Base-by-base conservation (phyloP, 2,888 invertebrate species). In the Monochamus alternatus region DNA sequence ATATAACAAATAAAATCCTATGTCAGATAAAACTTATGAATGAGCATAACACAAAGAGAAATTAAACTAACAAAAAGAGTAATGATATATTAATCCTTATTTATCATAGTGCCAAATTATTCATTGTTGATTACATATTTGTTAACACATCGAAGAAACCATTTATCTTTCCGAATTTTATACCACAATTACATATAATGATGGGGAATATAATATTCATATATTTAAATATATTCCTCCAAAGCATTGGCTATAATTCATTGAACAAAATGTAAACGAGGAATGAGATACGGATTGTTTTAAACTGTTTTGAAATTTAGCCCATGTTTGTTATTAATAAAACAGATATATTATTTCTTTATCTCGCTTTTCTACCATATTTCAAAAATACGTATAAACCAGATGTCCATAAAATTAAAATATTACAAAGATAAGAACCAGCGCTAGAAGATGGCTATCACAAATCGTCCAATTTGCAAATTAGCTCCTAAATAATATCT, bases 141-240 rank as follows among this genome's bases (percentile, higher is more conserved):
- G 55, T 55, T 55, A 55, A 55, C n/a, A 55, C 55, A 55, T 55
- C n/a, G n/a, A 55, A 55, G 55, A 22, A 55, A 55, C n/a, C 55
- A 55, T 55, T 55, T n/a, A 55, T 55, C 55, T 55, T 55, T 22
- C 14, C 3, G n/a, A 55, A 55, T 55, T 55, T 55, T 22, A 14
- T 55, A 55, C n/a, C n/a, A 55, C n/a, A 55, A 55, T 55, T 55
- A 55, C 10, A 22, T 55, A 55, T 55, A 55, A 55, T n/a, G 14
- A 55, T n/a, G n/a, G n/a, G 55, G n/a, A 55, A 55, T 55, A 12
- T 55, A 55, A 55, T 55, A 55, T 55, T 55, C 55, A 55, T 55
- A n/a, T 55, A 55, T 55, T 55, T 55, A 55, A 55, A 55, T 55
- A 55, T 55, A 55, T 55, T 55, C 55, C 55, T 55, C n/a, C 22